These are phyloP conservation scores for Pogonophryne albipinna DNA, from an alignment of 2,797 vertebrate genomes.

Conservation along the genomic window DNA sequence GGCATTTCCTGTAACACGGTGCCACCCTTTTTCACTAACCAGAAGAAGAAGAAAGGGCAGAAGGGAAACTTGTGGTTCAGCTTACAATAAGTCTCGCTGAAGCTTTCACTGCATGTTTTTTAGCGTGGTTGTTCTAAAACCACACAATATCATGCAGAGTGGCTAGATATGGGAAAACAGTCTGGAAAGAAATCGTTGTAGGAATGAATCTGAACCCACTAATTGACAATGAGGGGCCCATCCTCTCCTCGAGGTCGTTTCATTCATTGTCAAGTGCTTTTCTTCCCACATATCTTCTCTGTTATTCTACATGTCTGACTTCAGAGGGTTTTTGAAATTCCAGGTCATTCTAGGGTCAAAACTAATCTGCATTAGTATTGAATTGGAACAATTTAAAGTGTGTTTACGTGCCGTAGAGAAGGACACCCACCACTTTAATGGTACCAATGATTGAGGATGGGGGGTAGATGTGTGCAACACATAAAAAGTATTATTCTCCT, in stretches of 20 bases:
- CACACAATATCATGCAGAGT: conserved; percentile 15
- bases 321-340: conserved; percentile 31
- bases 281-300: background rate
- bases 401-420: conserved; percentile 12
- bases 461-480: conserved; percentile 7
- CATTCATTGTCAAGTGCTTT: conserved; percentile 6
- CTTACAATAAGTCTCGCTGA: conserved; percentile 30
- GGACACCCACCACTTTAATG: conserved; percentile 7
- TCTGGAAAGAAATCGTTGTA: conserved; percentile 24
- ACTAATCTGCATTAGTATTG: conserved; percentile 37
- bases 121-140: conserved; percentile 24
- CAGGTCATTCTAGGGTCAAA: conserved; percentile 34
- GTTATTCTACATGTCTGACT: conserved; percentile 17
- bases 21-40: conserved; percentile 32
- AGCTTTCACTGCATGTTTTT: conserved; percentile 6
- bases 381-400: conserved; percentile 28
- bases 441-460: conserved; percentile 9
- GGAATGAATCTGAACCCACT: conserved; percentile 14
- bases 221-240: conserved; percentile 26
- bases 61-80: conserved; percentile 42
- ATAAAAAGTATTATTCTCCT: conserved; percentile 32
- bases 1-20: conserved; percentile 73
- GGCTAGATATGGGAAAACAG: conserved; percentile 9
- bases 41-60: conserved; percentile 38
- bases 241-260: conserved; percentile 11